Evolutionary conservation across 2,797 vertebrate genomes (phyloP).

Genomic region (Oreortyx pictus): DNA sequence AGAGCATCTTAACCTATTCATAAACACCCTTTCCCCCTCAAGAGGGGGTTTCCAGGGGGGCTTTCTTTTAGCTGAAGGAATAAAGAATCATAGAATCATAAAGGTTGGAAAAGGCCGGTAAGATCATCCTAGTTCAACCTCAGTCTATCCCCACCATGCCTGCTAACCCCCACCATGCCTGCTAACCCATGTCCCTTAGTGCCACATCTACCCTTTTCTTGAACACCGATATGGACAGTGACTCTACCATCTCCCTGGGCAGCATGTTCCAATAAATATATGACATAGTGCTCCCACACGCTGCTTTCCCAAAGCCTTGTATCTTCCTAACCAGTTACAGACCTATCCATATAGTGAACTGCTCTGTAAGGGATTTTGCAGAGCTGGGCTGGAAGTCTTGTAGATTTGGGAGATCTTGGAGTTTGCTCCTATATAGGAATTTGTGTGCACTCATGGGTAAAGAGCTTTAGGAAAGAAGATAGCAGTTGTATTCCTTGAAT

Average conservation of each 20-base stretch:
- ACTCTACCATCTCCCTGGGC: too few relatives aligned
- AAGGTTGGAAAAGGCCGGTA: too few relatives aligned
- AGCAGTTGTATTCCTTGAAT: background rate
- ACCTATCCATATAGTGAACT: background rate
- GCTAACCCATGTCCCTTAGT: too few relatives aligned
- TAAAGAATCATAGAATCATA: too few relatives aligned
- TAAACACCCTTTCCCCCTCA: background rate
- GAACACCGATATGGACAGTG: too few relatives aligned
- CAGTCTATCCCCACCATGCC: too few relatives aligned
- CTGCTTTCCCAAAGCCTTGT: background rate
- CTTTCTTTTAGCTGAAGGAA: background rate
- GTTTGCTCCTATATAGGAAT: background rate
- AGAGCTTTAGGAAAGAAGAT: background rate
- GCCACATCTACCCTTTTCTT: too few relatives aligned
- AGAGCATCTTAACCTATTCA: background rate
- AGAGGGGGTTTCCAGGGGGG: background rate
- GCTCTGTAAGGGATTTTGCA: background rate
- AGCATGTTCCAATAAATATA: background rate
- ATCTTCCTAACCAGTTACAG: background rate
- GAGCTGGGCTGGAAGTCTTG: background rate
- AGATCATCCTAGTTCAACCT: too few relatives aligned
- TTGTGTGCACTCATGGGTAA: accelerated
- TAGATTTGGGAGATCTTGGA: background rate
- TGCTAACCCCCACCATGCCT: too few relatives aligned
- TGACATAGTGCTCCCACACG: background rate